These are phyloP conservation scores for Acipenser transmontanus DNA, from an alignment of 2,797 vertebrate species.

Conservation along the genomic window DNA sequence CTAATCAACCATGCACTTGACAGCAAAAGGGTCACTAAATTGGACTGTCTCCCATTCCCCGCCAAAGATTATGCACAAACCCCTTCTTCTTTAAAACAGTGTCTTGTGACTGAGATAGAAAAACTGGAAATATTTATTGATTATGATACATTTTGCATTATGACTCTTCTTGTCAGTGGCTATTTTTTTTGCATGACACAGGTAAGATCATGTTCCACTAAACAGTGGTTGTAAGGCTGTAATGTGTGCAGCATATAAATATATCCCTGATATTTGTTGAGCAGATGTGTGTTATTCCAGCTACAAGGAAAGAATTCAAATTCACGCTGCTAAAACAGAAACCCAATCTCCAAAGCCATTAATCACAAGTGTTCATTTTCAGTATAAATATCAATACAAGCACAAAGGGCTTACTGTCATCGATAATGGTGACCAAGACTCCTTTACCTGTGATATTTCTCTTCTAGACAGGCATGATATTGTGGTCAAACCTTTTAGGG, in stretches of 20 bases:
- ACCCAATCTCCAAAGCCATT: neutral
- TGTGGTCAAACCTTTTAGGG: slow-evolving; percentile 36
- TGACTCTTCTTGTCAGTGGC: too few species aligned
- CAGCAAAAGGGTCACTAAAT: slow-evolving; percentile 8
- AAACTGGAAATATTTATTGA: neutral
- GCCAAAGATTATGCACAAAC: neutral
- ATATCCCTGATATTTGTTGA: too few species aligned
- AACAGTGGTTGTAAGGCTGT: too few species aligned
- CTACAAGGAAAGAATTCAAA: neutral
- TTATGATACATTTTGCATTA: too few species aligned
- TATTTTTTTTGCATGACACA: too few species aligned
- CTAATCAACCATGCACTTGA: slow-evolving; percentile 3
- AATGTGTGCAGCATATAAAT: too few species aligned
- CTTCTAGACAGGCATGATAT: slow-evolving; percentile 39
- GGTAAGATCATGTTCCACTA: too few species aligned
- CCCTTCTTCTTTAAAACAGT: neutral
- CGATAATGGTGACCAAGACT: slow-evolving; percentile 46
- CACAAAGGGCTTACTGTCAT: slow-evolving; percentile 37
- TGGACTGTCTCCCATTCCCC: neutral
- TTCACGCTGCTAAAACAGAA: neutral
- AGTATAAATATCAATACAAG: slow-evolving; percentile 2
- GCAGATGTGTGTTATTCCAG: too few species aligned
- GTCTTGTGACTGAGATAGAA: neutral
- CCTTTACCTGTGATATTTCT: slow-evolving; percentile 42
- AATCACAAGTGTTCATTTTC: slow-evolving; percentile 7